Evolutionary conservation across 2,888 invertebrate genomes (phyloP), one percentile per base, ranked within the genome.

Genomic region (Latheticus oryzae): DNA sequence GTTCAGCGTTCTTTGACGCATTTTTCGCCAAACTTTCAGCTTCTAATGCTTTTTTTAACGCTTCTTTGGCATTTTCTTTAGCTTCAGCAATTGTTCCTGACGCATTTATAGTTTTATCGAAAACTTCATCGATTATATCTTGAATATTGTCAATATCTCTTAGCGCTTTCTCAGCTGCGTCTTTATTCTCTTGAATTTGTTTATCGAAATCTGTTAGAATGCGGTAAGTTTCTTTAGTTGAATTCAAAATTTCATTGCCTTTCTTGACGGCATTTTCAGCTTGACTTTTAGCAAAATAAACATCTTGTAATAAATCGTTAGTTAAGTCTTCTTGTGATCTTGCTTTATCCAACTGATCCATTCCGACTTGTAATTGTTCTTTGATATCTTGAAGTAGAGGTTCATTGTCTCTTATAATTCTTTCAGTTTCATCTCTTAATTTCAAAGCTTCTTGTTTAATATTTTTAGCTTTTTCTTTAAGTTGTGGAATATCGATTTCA

Each of bases 141-240:
- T 90, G 85, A 51, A 97, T 95, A 58, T 86, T 84, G 0, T 88
- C 86, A 9, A 96, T 88, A 58, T 87, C 86, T 58, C 84, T 77
- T 7, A 95, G 79, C 0, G 96, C 93, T 59, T 89, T 84, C 30
- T 87, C 83, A 0, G 97, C 96, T 62, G 88, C 87, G 37, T 87
- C 84, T 55, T 92, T 90, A 56, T 93, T 95, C 62, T 89, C 88
- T 64, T 92, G 87, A 0, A 97, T 95, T 78, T 93, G 88, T 53
- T 90, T 86, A 75, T 96, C 94, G 81, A 97, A 98, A 74, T 90
- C 92, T 91, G 85, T 83, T 11, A 93, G 80, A 12, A 90, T 91
- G 61, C 88, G 83, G 59, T 90, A 85, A 0, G 94, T 95, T 45
- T 88, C 85, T 70, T 89, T 87, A 2, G 91, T 95, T 72, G 92